Evolutionary conservation across 2,113 vertebrate species (phyloP), one percentile per base, ranked within the genome.

Genomic region (Callaeas wilsoni): DNA sequence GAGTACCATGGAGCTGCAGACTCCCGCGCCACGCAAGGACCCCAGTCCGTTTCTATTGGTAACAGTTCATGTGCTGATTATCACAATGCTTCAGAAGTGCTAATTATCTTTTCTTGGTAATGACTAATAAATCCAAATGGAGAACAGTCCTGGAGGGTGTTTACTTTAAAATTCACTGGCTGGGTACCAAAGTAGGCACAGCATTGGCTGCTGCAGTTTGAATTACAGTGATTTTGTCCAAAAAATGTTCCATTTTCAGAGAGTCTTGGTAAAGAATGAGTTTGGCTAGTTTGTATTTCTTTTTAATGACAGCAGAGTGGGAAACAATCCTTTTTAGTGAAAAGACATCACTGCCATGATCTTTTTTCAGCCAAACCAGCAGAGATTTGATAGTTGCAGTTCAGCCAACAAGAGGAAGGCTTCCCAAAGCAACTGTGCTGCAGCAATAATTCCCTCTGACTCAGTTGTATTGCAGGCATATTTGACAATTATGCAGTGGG

Each of bases 21-120:
- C 68, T 70, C 87, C 81, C 20, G 77, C 3, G 1, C 84, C 44
- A 44, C 78, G 42, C 70, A 30, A 69, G 62, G 30, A 94, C 86
- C 67, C 70, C 19, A 0, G 46, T 27, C 87, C 6, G 81, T 93
- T 94, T 86, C 95, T 87, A 44, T 78, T 42, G 96, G 95, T 83
- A 96, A 94, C 95, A 93, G 30, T 88, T 93, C 68, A 50, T 64
- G 88, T 67, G 16, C 95, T 86, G 92, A 93, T 94, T 84, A 96
- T 29, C 92, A 80, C 94, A 92, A 12, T n/a, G 64, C 76, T 90
- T 94, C 96, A 94, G 35, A 96, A 95, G 90, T 85, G 79, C 90
- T 96, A 95, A 94, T 96, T 96, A 96, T 94, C 96, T 95, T 94
- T 96, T 94, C 90, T 96, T 92, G 83, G 92, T 96, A 93, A 84